Evolutionary conservation across 2,888 invertebrate species (phyloP), one percentile per base, ranked within the genome.

Genomic region (Bombyx huttoni): DNA sequence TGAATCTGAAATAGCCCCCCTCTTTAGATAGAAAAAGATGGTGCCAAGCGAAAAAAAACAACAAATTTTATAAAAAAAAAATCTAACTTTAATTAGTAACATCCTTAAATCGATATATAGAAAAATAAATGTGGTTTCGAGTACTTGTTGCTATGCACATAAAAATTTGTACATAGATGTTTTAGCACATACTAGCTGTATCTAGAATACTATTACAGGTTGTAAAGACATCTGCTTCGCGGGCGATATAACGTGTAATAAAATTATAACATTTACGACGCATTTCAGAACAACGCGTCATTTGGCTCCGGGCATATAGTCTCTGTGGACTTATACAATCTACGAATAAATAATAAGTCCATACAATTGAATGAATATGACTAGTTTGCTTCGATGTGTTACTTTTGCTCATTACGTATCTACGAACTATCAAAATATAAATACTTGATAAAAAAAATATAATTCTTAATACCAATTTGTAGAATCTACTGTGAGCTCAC

Each of bases 231-330:
- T 63, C 62, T 56, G 52, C 48, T 50, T 53, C 60, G 57, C 58
- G 67, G 68, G 65, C 68, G 60, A 59, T 68, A 74, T 75, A 72
- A 76, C 70, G 73, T 61, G 76, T 68, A 77, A 79, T 81, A 80
- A 78, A 79, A 68, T 78, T 77, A 67, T 57, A 55, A 64, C 63
- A 68, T 78, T 78, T 72, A 80, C 77, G 80, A 76, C 73, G 62
- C 59, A 65, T 68, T 67, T 40, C 58, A 61, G 66, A 64, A 54
- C 61, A 57, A 59, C 62, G 61, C 65, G 69, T 74, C 74, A 72
- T 73, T 71, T 64, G 61, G 59, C 64, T 54, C 59, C 56, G 66
- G 70, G 71, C 75, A 77, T 73, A 73, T 73, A 73, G 62, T 54
- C 54, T 54, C 53, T 51, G 56, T 40, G 40, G 40, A 40, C 40